A percentile compares a stretch with the other conserved stretches of the same genome.
These are phyloP conservation scores for Allacma fusca DNA, from an alignment of 2,888 invertebrate species.

Conservation along the genomic window DNA sequence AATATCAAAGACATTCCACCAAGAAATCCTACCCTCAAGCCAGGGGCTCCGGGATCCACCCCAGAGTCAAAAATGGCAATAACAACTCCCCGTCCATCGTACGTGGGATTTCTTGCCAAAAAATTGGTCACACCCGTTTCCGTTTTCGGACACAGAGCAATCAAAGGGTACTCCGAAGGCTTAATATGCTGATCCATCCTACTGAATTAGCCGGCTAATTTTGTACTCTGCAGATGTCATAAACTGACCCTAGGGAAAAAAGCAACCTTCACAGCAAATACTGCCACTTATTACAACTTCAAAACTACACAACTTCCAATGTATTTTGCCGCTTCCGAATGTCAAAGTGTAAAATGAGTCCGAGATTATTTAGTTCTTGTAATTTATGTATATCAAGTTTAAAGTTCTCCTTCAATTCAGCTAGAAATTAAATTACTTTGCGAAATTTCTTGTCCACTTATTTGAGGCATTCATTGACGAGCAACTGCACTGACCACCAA, in stretches of 20 bases:
- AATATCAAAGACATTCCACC: not conserved
- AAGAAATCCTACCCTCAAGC: slow-evolving; percentile 93
- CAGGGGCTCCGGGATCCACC: slow-evolving; percentile 94
- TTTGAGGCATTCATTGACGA: no score
- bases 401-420: no score
- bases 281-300: no score
- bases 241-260: not conserved
- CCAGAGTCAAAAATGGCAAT: slow-evolving; percentile 98
- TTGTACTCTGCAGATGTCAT: not conserved
- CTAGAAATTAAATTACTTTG: no score
- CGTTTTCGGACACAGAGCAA: slow-evolving; percentile 89
- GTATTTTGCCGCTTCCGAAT: no score
- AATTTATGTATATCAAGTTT: no score
- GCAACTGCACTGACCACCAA: no score
- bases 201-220: not conserved
- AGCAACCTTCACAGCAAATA: not conserved
- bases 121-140: slow-evolving; percentile 91
- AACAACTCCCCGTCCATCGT: slow-evolving; percentile 88
- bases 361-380: no score
- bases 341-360: no score
- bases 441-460: no score
- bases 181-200: slow-evolving; percentile 16
- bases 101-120: slow-evolving; percentile 80
- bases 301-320: no score
- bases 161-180: slow-evolving; percentile 75